phyloP scores from a whole-genome alignment of 2,888 invertebrate genomes.

The Orthosia incerta region DNA sequence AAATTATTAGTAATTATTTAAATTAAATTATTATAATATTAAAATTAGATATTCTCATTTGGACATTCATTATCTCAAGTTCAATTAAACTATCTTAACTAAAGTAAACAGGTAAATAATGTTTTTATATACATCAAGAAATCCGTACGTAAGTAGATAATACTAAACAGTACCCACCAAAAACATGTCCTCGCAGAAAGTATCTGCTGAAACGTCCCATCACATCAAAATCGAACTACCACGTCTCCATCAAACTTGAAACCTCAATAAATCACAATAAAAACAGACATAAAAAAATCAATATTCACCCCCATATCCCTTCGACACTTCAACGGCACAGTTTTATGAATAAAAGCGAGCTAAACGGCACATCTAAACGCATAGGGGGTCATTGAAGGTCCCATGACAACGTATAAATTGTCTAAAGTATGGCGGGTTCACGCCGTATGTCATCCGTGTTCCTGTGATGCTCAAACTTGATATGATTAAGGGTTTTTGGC shows the following conservation, averaged over 20 bases:
- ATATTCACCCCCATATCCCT: constrained; percentile 12
- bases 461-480: constrained; percentile 28
- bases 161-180: no score
- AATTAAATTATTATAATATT: no score
- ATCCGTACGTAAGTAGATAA: no score
- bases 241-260: neutral
- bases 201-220: neutral
- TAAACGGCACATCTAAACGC: constrained; percentile 41
- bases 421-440: constrained; percentile 46
- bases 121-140: no score
- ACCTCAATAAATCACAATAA: constrained; percentile 18
- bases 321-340: constrained; percentile 9
- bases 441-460: constrained; percentile 53
- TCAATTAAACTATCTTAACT: no score
- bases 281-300: constrained; percentile 21
- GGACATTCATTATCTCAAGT: no score
- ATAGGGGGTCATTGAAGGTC: constrained; percentile 8
- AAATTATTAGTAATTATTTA: no score
- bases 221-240: neutral
- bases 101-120: no score
- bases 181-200: neutral
- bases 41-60: no score
- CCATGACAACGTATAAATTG: constrained; percentile 46
- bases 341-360: constrained; percentile 59
- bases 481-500: constrained; percentile 27